Evolutionary conservation across 2,888 invertebrate genomes (phyloP).

Genomic region (Drosophila dives): DNA sequence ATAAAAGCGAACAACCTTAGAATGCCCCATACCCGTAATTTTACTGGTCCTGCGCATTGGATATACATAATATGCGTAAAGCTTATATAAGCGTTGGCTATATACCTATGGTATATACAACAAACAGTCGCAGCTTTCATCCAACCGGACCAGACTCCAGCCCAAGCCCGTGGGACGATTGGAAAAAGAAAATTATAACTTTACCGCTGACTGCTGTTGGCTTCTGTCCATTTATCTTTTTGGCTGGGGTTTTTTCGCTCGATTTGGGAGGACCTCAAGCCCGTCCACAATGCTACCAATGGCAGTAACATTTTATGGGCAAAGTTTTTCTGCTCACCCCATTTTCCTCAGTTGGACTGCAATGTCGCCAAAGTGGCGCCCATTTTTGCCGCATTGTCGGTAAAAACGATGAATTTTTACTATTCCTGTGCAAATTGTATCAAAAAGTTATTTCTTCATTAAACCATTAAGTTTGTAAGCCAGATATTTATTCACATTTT

Average conservation of each 20-base stretch:
- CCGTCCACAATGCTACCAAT: conserved; percentile 73
- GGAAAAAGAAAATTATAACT: conserved; percentile 61
- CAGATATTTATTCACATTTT: conserved; percentile 18
- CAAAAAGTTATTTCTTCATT: not conserved
- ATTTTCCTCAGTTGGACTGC: conserved; percentile 9
- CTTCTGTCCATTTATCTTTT: conserved; percentile 82
- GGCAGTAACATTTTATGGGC: conserved; percentile 80
- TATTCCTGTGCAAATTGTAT: conserved; percentile 10
- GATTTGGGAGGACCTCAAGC: conserved; percentile 35
- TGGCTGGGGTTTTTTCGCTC: conserved; percentile 45
- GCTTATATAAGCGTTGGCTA: conserved; percentile 49
- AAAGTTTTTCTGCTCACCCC: conserved; percentile 65
- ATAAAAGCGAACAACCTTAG: conserved; percentile 30
- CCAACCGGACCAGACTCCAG: conserved; percentile 61
- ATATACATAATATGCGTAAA: conserved; percentile 57
- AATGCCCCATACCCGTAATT: conserved; percentile 22
- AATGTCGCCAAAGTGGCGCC: conserved; percentile 82
- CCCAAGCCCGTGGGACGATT: conserved; percentile 31
- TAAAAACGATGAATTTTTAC: conserved; percentile 21
- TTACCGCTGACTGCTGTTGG: conserved; percentile 72
- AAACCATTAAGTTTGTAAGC: conserved; percentile 5
- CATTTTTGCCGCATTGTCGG: conserved; percentile 82
- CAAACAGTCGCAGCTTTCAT: conserved; percentile 30
- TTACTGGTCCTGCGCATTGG: conserved; percentile 66
- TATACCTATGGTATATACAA: conserved; percentile 25